phyloP scores from a whole-genome alignment of 1,140 invertebrate species.

The Drosophila eugracilis region DNA sequence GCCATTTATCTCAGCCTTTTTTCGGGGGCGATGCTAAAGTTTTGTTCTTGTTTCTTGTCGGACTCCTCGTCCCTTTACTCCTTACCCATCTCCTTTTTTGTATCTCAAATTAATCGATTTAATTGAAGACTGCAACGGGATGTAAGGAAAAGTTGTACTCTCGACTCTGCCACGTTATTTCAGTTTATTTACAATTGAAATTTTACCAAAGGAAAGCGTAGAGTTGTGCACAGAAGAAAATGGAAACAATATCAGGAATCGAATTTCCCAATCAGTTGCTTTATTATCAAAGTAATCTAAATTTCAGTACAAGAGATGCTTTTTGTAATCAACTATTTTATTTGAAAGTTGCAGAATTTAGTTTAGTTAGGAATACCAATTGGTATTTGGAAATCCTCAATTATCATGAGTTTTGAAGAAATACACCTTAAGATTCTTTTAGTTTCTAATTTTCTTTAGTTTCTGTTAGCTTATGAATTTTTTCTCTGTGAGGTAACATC shows the following conservation, averaged over 20 bases:
- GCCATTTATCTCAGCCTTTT: conserved; percentile 55
- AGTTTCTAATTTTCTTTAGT: no score
- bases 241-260: not conserved
- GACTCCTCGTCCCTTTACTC: not conserved
- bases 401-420: no score
- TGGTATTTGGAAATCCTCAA: no score
- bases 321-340: no score
- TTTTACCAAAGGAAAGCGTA: conserved; percentile 23
- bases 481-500: conserved; percentile 6
- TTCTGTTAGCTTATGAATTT: not conserved
- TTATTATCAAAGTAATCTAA: not conserved
- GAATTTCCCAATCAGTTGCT: not conserved
- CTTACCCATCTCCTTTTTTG: conserved; percentile 44
- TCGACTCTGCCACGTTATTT: conserved; percentile 48
- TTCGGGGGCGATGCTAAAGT: conserved; percentile 26
- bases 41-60: conserved; percentile 11
- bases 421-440: no score
- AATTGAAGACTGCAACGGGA: conserved; percentile 64
- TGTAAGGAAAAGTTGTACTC: conserved; percentile 46
- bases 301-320: no score
- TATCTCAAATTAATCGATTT: conserved; percentile 76
- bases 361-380: no score
- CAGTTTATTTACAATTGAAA: conserved; percentile 69
- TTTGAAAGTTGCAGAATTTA: no score
- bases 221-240: conserved; percentile 8